phyloP scores from a whole-genome alignment of 2,888 invertebrate species.

The Pyrocoelia pectoralis region DNA sequence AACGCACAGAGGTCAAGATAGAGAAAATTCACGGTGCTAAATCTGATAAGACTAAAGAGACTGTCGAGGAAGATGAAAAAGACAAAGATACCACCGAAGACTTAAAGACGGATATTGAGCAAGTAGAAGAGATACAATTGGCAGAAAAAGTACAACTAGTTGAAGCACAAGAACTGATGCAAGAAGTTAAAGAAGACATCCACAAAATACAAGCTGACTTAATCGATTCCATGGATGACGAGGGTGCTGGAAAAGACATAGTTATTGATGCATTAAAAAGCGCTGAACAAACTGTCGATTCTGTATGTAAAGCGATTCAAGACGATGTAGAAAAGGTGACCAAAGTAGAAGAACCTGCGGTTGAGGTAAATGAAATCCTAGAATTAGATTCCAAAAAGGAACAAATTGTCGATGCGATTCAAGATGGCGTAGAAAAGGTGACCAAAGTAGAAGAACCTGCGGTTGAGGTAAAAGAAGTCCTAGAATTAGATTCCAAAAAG shows the following conservation, averaged over 20 bases:
- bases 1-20: conserved; percentile 24
- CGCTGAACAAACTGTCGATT: not conserved
- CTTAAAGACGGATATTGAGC: not conserved
- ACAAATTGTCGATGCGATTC: not conserved
- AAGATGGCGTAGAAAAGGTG: not conserved
- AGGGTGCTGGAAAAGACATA: not conserved
- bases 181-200: not conserved
- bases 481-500: no score
- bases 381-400: no score
- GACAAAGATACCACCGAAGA: conserved; percentile 13
- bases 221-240: not conserved
- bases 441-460: not conserved
- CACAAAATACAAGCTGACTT: not conserved
- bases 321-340: not conserved
- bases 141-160: not conserved
- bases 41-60: conserved; percentile 11
- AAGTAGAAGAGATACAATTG: not conserved
- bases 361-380: no score
- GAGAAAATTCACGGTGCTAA: conserved; percentile 10
- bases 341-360: not conserved
- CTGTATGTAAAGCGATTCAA: not conserved
- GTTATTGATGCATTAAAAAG: conserved; percentile 2
- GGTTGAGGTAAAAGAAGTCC: no score
- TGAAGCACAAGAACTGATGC: not conserved
- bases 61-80: conserved; percentile 6